Conservation (phyloP, 2,888 invertebrate genomes). For the Troglohyphantes excavatus region DNA sequence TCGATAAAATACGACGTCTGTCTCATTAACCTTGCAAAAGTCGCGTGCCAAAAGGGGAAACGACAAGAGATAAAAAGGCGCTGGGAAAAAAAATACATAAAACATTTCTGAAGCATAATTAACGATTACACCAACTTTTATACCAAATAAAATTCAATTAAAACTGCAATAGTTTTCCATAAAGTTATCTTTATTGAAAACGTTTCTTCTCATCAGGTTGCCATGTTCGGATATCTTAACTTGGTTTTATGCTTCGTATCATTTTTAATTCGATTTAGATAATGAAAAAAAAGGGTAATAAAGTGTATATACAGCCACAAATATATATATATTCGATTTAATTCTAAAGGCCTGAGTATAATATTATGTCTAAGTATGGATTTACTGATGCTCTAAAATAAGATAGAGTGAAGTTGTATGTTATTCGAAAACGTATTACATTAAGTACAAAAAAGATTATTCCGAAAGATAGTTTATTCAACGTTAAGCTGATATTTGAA, state of each 20-base stretch:
- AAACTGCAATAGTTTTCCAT: neutral
- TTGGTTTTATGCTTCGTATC: neutral
- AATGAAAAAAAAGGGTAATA: neutral
- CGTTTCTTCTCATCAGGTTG: neutral
- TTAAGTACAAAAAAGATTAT: no score
- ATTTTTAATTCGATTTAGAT: neutral
- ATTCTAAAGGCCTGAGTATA: neutral
- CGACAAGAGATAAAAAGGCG: neutral
- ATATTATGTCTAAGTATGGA: no score
- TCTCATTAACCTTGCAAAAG: slow-evolving; percentile 13
- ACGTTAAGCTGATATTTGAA: no score
- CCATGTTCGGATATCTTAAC: neutral
- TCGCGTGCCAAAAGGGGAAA: slow-evolving; percentile 15
- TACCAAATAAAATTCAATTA: slow-evolving; percentile 26
- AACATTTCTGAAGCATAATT: slow-evolving; percentile 11
- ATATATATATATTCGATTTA: neutral
- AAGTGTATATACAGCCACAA: no score
- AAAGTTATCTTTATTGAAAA: neutral
- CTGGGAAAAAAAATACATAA: neutral
- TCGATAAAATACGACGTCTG: neutral
- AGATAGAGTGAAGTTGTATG: no score
- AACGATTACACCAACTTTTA: slow-evolving; percentile 22
- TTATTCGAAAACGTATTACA: no score
- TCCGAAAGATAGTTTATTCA: no score
- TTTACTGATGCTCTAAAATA: no score